Base-by-base conservation (phyloP, 2,888 invertebrate species). In the Dasysyrphus tricinctus region DNA sequence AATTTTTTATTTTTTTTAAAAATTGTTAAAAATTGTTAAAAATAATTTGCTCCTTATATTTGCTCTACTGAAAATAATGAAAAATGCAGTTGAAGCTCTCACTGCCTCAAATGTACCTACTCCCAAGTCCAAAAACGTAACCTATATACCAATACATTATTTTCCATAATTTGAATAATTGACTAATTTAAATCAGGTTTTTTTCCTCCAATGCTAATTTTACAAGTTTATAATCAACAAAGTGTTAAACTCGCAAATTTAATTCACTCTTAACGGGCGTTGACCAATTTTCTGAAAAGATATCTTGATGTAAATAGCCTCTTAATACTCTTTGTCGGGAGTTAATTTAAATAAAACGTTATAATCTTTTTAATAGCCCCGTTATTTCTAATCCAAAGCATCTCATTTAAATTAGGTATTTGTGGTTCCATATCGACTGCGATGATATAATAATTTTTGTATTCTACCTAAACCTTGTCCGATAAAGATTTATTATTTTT, bases 351-450 rank as follows among this genome's bases (percentile, higher is more conserved):
- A 57, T 37, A 7, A 34, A 57, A 57, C 34, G 34, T n/a, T 56
- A 32, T 39, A 61, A 61, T 61, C 39, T 42, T 16, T 11, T 37
- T 4, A 34, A 56, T n/a, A 5, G 34, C 2, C 2, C 65, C 44
- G 32, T 67, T 67, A 67, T 49, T 67, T 39, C 29, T 8, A 34
- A n/a, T 16, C 44, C 24, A 16, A 65, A 65, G 24, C 34, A 49
- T 34, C 32, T 47, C 12, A 80, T 84, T 80, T 80, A 72, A 80
- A 80, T 84, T 80, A 59, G 73, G 73, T 76, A 5, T 39, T 3
- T 24, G 37, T 39, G 42, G 51, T 39, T 57, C 39, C n/a, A n/a
- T n/a, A n/a, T n/a, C n/a, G n/a, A n/a, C n/a, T 39, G 32, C 32
- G 49, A 5, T 37, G 29, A 11, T 3, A 34, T 47, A 65, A 16